Evolutionary conservation across 2,888 invertebrate genomes (phyloP), one percentile per base, ranked within the genome.

Genomic region (Melieria crassipennis): DNA sequence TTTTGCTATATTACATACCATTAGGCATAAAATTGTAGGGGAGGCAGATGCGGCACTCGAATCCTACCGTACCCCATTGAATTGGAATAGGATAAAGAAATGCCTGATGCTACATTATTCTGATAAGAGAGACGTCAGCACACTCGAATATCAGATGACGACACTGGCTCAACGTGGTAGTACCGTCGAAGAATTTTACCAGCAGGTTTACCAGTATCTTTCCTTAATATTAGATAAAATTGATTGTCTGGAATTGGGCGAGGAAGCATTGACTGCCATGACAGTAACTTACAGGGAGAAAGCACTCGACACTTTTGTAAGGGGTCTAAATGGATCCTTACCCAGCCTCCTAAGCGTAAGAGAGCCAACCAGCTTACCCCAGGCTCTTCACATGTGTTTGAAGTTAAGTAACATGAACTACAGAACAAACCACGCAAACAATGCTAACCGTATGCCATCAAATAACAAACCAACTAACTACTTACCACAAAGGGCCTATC

Each of bases 251-350:
- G 70, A 76, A 10, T 60, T 78, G 30, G 46, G 70, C 11, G 42
- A 55, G 4, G 74, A 76, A 45, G 58, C 73, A 30, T 16, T 73
- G 61, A 46, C 16, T 1, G 52, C 69, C 11, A 52, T 73, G 30
- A 72, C 72, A 1, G 46, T 70, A 13, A 67, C 67, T 0, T 77
- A 76, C 50, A 70, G 75, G 47, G 75, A 75, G 13, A 76, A 76
- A 50, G 75, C 76, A 13, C 69, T 77, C 7, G 74, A 77, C 43
- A 75, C 72, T 0, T 77, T 76, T 63, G 63, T 76, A 13, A 55
- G 75, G 13, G 76, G 78, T 13, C 52, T 78, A 30, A 74, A 69
- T 45, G 73, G 77, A 4, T 72, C 75, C 30, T 60, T 78, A 42
- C 74, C 76, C 11, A 69, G 75, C 45, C 75, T 78, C 9, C 66